phyloP scores from a whole-genome alignment of 2,888 invertebrate species.

The Phrixothrix hirtus region DNA sequence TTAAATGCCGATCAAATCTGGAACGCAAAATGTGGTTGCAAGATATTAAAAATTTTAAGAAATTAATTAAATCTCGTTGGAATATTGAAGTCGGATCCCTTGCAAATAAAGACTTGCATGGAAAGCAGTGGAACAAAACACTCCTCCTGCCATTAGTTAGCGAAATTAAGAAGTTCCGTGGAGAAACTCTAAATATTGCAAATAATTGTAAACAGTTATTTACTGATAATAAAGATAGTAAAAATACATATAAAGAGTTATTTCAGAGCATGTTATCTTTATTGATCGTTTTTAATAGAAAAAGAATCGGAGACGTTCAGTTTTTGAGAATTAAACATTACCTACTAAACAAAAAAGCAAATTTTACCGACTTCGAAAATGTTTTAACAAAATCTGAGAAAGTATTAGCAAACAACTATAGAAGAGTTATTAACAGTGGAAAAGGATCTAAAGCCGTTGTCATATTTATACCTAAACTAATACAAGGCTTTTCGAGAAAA shows the following conservation, averaged over 20 bases:
- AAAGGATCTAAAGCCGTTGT: too few species aligned
- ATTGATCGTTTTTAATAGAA: slow-evolving; percentile 26
- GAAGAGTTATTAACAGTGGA: too few species aligned
- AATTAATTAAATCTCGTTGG: too few species aligned
- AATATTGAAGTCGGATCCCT: too few species aligned
- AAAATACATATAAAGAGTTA: slow-evolving; percentile 33
- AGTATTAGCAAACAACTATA: slow-evolving; percentile 13
- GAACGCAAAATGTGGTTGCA: too few species aligned
- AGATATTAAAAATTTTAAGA: too few species aligned
- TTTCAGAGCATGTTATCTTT: slow-evolving; percentile 27
- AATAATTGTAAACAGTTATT: slow-evolving; percentile 22
- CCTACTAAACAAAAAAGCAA: slow-evolving; percentile 8
- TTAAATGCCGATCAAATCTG: too few species aligned
- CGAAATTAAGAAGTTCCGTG: slow-evolving; percentile 37
- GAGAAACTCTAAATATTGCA: slow-evolving; percentile 24
- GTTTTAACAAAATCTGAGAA: slow-evolving; percentile 23
- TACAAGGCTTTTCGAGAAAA: too few species aligned
- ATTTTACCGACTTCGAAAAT: slow-evolving; percentile 19
- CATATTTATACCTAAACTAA: too few species aligned
- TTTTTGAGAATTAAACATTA: slow-evolving; percentile 22
- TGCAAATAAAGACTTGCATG: too few species aligned
- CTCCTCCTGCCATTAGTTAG: slow-evolving; percentile 35
- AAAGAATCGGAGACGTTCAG: slow-evolving; percentile 29
- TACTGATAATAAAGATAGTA: slow-evolving; percentile 21
- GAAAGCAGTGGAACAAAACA: slow-evolving; percentile 38